Evolutionary conservation across 2,113 vertebrate genomes (phyloP), one percentile per base, ranked within the genome.

Genomic region (Centropus unirufus): DNA sequence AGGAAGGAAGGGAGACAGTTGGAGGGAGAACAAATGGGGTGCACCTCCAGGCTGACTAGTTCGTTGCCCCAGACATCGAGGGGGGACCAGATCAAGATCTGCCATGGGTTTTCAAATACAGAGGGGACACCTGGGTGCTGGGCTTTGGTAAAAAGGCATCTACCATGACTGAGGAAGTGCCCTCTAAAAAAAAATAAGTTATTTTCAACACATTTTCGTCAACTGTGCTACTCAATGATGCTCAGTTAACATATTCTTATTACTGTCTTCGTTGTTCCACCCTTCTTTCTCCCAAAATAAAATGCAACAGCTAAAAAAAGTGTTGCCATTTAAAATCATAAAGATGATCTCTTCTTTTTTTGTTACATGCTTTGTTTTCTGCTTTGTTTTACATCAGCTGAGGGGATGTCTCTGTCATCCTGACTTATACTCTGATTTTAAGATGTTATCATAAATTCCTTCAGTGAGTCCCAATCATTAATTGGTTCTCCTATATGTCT

Each of bases 1-100:
- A 9, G 11, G 30, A 42, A 47, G 34, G 44, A 26, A 39, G 55
- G 11, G 34, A 54, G 18, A 26, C 9, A 27, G 8, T 6, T 6
- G 29, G 23, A 62, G 46, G 16, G 20, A 66, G 13, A 57, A 11
- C 19, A 49, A 18, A 52, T 4, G 34, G 17, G 30, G 12, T 26
- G 8, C 20, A 36, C 5, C 39, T 70, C 54, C 8, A 13, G 5
- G 26, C 3, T 2, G 72, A 58, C 40, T 51, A 69, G 30, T 32
- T 11, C 2, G 0, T 46, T 2, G 0, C 21, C 67, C 49, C n/a
- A 18, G 32, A 1, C 11, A 10, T 5, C 1, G n/a, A 5, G 9
- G 23, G 29, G 74, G 29, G 64, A 46, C 9, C 1, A 4, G n/a
- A 69, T 54, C 85, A 67, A 49, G 46, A 75, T 12, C 69, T 29